phyloP scores from a whole-genome alignment of 2,888 invertebrate genomes.

The Germaria angustata region DNA sequence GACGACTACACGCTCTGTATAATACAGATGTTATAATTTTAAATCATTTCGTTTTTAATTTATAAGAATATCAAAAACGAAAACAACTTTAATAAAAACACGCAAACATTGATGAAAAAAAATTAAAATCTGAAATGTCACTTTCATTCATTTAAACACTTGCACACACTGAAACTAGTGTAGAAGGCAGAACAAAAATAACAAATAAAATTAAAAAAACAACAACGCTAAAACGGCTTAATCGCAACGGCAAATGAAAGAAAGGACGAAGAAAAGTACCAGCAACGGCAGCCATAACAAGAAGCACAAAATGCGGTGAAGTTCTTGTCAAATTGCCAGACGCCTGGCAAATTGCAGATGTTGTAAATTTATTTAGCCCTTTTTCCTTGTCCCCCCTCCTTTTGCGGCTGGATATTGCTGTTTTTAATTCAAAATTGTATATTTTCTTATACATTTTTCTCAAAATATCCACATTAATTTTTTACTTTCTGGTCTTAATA shows the following conservation, averaged over 20 bases:
- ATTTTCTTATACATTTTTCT: background rate
- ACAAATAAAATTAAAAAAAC: background rate
- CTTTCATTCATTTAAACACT: constrained; percentile 61
- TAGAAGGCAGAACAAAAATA: constrained; percentile 3
- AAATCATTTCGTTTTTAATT: constrained; percentile 1
- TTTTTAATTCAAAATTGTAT: constrained; percentile 6
- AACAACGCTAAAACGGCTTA: constrained; percentile 29
- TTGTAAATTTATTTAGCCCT: constrained; percentile 49
- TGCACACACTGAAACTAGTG: constrained; percentile 40
- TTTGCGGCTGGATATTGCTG: background rate
- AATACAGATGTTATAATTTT: constrained; percentile 61
- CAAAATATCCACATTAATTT: constrained; percentile 34
- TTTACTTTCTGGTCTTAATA: constrained; percentile 26
- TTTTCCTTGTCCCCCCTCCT: background rate
- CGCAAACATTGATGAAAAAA: background rate
- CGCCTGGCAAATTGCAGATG: constrained; percentile 62
- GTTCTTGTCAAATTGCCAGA: constrained; percentile 64
- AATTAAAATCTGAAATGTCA: constrained; percentile 44
- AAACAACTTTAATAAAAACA: constrained; percentile 6
- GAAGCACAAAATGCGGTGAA: constrained; percentile 50
- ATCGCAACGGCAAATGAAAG: constrained; percentile 24
- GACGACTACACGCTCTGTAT: constrained; percentile 33
- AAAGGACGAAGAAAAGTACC: background rate
- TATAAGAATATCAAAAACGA: constrained; percentile 3
- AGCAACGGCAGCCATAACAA: background rate